Base-by-base conservation (phyloP, 2,888 invertebrate species). In the Mimumesa dahlbomi region DNA sequence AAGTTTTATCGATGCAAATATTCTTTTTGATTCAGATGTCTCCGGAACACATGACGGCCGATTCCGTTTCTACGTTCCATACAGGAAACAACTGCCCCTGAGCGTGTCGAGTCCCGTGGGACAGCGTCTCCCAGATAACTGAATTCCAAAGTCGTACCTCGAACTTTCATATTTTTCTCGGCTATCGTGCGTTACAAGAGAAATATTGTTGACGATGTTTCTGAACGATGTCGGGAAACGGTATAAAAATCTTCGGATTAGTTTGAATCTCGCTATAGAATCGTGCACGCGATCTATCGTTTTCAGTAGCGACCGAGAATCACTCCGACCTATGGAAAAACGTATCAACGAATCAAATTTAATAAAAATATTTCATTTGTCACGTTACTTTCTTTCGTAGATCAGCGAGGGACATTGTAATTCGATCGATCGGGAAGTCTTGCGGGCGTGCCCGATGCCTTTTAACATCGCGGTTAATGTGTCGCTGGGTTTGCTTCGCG, bases 1-100 rank as follows among this genome's bases (percentile, higher is more conserved):
- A 77, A 79, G 79, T 80, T 79, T 77, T 71, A 77, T 73, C 77
- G 81, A 80, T 77, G 81, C 75, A 77, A 77, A 80, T 80, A 80
- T 75, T 80, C 79, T 67, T 77, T 80, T 80, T 81, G 77, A 80
- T 77, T 81, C 73, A 77, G 75, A 66, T 53, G 53, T 45, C 64
- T 29, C 21, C 57, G 64, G 68, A 58, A 77, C 65, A 56, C 75
- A 70, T 67, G 63, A 52, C 67, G 57, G 58, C 49, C 64, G 64
- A 57, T 45, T 56, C 40, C 34, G 18, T 49, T 31, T 7, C 38
- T 9, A 31, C 42, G 46, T 48, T 50, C 69, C 29, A 43, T 34
- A 16, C 13, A 25, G 61, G 63, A 61, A 74, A 76, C 74, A 77
- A 79, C 67, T 79, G 65, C 57, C 64, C 69, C 67, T 45, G 62